Evolutionary conservation across 2,113 vertebrate species (phyloP).

Genomic region (Bubo blakistoni): DNA sequence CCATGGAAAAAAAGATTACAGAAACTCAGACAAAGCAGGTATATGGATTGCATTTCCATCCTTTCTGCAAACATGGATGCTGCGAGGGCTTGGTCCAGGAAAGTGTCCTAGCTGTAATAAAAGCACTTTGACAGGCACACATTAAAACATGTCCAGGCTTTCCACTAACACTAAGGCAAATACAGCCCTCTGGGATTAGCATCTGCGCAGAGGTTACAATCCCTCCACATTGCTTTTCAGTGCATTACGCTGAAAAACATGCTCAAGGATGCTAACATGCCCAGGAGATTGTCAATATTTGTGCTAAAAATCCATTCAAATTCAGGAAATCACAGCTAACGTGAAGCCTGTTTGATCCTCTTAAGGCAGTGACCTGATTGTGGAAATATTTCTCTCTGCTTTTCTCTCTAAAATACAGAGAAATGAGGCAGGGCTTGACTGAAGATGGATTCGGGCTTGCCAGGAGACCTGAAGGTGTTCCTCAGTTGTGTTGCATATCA

Average conservation of each 20-base stretch:
- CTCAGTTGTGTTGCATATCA: background rate
- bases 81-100: background rate
- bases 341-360: conserved; percentile 31
- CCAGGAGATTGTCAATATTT: background rate
- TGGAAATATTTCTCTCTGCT: background rate
- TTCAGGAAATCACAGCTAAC: conserved; percentile 29
- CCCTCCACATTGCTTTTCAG: background rate
- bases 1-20: background rate
- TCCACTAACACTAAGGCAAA: background rate
- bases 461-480: background rate
- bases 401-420: background rate
- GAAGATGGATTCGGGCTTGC: background rate
- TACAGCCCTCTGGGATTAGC: background rate
- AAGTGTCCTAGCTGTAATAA: background rate
- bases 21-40: background rate
- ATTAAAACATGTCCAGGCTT: background rate
- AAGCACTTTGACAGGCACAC: background rate
- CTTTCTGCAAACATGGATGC: background rate
- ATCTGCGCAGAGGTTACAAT: background rate
- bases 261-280: background rate
- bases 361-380: conserved; percentile 39
- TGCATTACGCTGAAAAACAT: background rate
- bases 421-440: background rate
- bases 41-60: background rate
- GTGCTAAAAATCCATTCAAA: conserved; percentile 36